These are phyloP conservation scores for Chaetodon auriga DNA, from an alignment of 2,113 vertebrate species.

Conservation along the genomic window DNA sequence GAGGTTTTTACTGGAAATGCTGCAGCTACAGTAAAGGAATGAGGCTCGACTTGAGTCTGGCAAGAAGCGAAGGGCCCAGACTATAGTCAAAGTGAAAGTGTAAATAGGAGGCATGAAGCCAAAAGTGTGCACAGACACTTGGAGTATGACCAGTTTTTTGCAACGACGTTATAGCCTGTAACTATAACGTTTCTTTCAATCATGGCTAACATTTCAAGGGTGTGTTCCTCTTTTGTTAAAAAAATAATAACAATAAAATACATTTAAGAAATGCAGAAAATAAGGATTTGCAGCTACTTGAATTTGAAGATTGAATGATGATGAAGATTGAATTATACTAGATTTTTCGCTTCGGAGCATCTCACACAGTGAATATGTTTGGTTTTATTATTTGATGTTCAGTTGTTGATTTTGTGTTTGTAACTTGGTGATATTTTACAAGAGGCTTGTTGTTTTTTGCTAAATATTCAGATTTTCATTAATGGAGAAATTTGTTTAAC, in stretches of 20 bases:
- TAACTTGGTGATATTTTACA: neutral
- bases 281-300: too few relatives aligned
- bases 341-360: too few relatives aligned
- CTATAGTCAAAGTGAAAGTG: neutral
- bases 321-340: too few relatives aligned
- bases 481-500: neutral
- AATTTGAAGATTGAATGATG: too few relatives aligned
- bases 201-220: neutral
- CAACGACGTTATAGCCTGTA: neutral
- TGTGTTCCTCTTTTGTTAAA: neutral
- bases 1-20: slow-evolving; percentile 20
- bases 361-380: neutral
- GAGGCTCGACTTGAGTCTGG: neutral
- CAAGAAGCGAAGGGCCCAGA: neutral
- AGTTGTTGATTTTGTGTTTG: neutral
- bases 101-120: neutral
- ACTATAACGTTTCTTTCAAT: neutral
- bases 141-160: neutral
- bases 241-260: neutral
- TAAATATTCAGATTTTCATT: neutral
- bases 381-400: neutral
- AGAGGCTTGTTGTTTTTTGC: neutral
- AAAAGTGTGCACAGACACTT: neutral
- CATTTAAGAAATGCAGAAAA: neutral
- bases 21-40: slow-evolving; percentile 10